phyloP scores from a whole-genome alignment of 2,113 vertebrate species.

The Piaya cayana region DNA sequence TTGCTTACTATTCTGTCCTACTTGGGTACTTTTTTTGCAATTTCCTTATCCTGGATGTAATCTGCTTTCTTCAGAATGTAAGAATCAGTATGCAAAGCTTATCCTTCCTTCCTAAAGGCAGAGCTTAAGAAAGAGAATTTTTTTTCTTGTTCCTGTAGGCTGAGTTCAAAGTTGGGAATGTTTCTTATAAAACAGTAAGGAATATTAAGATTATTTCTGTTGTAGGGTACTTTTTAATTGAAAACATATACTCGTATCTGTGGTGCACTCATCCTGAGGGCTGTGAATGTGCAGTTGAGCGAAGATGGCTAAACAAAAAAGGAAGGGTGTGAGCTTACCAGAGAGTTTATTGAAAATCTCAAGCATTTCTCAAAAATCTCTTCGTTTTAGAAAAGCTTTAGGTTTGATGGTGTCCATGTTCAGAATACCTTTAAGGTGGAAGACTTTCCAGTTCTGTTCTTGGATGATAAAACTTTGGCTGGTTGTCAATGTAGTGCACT shows the following conservation, averaged over 20 bases:
- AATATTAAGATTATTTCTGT: not conserved
- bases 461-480: not conserved
- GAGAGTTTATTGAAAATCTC: not conserved
- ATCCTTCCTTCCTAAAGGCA: conserved; percentile 61
- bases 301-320: conserved; percentile 3
- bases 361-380: not conserved
- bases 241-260: not conserved
- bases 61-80: conserved; percentile 51
- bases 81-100: conserved; percentile 56
- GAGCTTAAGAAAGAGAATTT: conserved; percentile 47
- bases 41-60: conserved; percentile 58
- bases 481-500: not conserved
- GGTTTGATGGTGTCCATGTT: not conserved
- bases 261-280: not conserved
- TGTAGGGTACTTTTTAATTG: not conserved
- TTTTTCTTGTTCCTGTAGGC: conserved; percentile 17
- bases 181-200: conserved; percentile 20
- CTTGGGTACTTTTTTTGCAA: not conserved
- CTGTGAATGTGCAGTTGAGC: not conserved
- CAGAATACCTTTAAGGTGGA: not conserved
- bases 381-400: not conserved
- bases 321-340: conserved; percentile 32
- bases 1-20: not conserved
- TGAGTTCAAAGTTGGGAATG: not conserved
- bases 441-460: not conserved